phyloP scores from a whole-genome alignment of 2,888 invertebrate species.

The Eubasilissa splendida region DNA sequence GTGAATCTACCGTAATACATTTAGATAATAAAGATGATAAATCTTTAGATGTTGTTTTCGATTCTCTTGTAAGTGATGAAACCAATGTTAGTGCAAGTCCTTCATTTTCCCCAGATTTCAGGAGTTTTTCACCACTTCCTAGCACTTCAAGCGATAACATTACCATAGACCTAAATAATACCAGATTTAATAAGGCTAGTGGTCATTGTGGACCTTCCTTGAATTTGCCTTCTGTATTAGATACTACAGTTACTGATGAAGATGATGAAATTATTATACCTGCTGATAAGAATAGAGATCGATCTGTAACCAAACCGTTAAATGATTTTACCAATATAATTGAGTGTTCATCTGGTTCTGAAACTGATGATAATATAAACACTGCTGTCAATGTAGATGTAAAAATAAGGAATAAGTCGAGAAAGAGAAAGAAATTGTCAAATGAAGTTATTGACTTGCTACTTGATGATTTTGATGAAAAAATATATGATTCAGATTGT shows the following conservation, averaged over 20 bases:
- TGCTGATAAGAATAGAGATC: not conserved
- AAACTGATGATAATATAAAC: not conserved
- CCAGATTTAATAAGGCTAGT: slow-evolving; percentile 40
- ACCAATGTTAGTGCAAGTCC: not conserved
- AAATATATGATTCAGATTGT: slow-evolving; percentile 40
- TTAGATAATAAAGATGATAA: not conserved
- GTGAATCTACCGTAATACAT: slow-evolving; percentile 21
- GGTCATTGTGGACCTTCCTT: not conserved
- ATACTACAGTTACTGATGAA: not conserved
- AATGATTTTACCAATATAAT: slow-evolving; percentile 1
- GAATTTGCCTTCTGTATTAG: not conserved
- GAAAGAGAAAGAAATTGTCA: not conserved
- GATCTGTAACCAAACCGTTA: not conserved
- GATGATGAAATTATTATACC: not conserved
- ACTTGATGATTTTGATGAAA: slow-evolving; percentile 19
- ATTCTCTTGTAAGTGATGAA: not conserved
- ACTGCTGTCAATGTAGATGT: not conserved
- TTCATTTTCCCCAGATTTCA: not conserved
- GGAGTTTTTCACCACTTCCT: slow-evolving; percentile 49
- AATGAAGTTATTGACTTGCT: slow-evolving; percentile 34
- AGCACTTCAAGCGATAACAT: slow-evolving; percentile 51
- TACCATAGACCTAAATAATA: slow-evolving; percentile 48
- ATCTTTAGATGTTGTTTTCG: not conserved
- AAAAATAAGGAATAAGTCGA: not conserved
- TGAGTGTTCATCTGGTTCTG: slow-evolving; percentile 45